phyloP scores from a whole-genome alignment of 2,797 vertebrate species.

The Pangasius krempfi region DNA sequence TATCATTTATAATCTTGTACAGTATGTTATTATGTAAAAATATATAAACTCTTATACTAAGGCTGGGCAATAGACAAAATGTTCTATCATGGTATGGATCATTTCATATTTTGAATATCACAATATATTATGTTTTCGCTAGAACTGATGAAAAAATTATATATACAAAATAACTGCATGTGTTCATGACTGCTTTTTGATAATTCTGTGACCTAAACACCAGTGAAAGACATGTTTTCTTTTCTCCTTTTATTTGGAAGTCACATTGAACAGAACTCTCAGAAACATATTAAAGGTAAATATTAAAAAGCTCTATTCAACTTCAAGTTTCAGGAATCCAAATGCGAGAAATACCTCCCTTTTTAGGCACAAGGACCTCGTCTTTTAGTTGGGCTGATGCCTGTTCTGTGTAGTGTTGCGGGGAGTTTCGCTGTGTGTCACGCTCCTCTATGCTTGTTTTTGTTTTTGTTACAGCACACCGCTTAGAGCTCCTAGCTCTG shows the following conservation, averaged over 20 bases:
- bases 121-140: no score
- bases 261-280: neutral
- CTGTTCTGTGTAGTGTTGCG: neutral
- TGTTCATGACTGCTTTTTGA: neutral
- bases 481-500: neutral
- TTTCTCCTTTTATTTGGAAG: neutral
- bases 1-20: neutral
- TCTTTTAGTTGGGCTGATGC: neutral
- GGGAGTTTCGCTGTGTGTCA: neutral
- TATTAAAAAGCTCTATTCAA: neutral
- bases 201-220: neutral
- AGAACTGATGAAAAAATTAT: no score
- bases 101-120: no score
- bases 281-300: neutral
- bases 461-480: neutral
- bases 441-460: neutral
- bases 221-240: neutral
- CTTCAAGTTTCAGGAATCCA: neutral
- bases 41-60: neutral
- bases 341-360: neutral
- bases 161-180: neutral
- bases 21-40: neutral
- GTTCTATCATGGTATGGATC: no score
- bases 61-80: neutral
- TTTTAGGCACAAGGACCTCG: no score